Base-by-base conservation (phyloP, 2,113 vertebrate genomes). In the Thalassoma bifasciatum region DNA sequence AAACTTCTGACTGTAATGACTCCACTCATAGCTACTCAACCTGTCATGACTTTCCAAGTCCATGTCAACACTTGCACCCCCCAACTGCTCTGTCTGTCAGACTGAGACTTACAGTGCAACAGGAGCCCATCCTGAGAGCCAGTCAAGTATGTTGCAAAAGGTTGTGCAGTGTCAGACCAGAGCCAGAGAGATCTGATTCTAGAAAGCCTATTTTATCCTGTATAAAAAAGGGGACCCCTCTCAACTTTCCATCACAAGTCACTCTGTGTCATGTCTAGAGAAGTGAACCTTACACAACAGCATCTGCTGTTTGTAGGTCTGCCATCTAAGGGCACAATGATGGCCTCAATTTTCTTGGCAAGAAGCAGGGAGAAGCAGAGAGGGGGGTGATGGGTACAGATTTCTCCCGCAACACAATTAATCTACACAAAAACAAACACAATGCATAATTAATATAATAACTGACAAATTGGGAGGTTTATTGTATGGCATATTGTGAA, bases 71-170 rank as follows among this genome's bases (percentile, higher is more conserved):
- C 36, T 21, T 30, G 6, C 0, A 38, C 37, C n/a, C 58, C 10
- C 21, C n/a, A 2, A 52, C 68, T 40, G 34, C 22, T 14, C 22
- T 8, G 34, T n/a, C 30, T 58, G 30, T 60, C 50, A 75, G 49
- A 58, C 36, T 1, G 1, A 37, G 16, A 75, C 42, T 62, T 40
- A 42, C 8, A 1, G 52, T 74, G 82, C 61, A 86, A 75, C 4
- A 52, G 75, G 75, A 83, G 61, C 62, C 49, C 37, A 63, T 80
- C 56, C 42, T 26, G 74, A 13, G 42, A 44, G 42, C 42, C 57
- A 53, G 51, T 36, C 49, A 37, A 62, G 50, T 30, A 51, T 19
- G 62, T 88, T 89, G 81, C 80, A 69, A 86, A 86, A 89, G 53
- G 51, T 8, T 53, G 12, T 24, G 68, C 61, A 58, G 54, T 36